These are phyloP conservation scores for Eptatretus atami DNA, from an alignment of 2,797 vertebrate species.

Conservation along the genomic window DNA sequence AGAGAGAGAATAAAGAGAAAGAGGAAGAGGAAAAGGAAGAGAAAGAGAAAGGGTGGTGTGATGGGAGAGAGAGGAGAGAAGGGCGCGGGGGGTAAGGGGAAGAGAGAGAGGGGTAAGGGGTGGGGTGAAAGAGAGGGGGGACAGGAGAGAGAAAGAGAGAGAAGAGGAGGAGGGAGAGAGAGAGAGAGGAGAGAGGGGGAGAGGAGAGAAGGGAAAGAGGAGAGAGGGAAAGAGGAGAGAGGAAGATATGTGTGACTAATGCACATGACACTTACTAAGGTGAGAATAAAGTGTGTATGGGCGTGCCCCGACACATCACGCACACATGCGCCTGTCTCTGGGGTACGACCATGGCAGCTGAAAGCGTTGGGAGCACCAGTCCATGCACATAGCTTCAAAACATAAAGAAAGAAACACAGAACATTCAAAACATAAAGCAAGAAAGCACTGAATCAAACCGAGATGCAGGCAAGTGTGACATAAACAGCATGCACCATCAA, in stretches of 20 bases:
- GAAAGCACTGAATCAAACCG: conserved; percentile 13
- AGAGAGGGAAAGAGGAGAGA: neutral
- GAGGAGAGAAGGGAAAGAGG: neutral
- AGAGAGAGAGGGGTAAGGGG: no score
- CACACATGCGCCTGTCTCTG: neutral
- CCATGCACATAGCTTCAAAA: conserved; percentile 12
- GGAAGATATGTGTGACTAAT: neutral
- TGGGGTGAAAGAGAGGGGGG: no score
- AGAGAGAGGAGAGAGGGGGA: neutral
- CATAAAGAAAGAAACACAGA: conserved; percentile 15
- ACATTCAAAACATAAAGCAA: conserved; percentile 17
- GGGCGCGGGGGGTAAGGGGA: no score
- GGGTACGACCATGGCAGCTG: neutral
- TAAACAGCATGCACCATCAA: conserved; percentile 12
- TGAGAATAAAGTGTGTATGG: no score
- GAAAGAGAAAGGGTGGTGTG: no score
- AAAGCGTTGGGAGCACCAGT: conserved; percentile 9
- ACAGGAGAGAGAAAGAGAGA: no score
- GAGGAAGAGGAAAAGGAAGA: no score
- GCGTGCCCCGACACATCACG: no score
- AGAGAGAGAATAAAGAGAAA: no score
- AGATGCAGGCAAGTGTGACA: conserved; percentile 18
- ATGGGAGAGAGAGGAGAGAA: no score
- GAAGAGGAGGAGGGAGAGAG: no score
- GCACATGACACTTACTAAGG: no score